Evolutionary conservation across 2,888 invertebrate genomes (phyloP).

Genomic region (Minunthozetes semirufus): DNA sequence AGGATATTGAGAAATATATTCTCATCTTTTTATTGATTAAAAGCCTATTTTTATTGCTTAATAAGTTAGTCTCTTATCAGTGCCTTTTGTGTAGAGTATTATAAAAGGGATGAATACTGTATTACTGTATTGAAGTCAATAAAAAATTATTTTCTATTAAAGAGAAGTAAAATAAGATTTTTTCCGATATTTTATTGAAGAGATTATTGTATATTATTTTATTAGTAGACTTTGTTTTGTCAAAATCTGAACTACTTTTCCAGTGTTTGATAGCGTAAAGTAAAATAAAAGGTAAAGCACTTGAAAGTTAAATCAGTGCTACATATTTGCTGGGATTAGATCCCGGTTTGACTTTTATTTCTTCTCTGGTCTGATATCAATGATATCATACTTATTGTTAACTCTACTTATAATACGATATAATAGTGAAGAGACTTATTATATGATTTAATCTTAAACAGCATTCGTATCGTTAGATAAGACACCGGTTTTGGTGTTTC

Average conservation of each 20-base stretch:
- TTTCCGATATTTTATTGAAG: slow-evolving; percentile 18
- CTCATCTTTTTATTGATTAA: too few relatives aligned
- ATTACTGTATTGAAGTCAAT: neutral
- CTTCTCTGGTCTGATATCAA: neutral
- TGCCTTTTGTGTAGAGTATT: too few relatives aligned
- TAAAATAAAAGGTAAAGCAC: slow-evolving; percentile 2
- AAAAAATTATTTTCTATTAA: neutral
- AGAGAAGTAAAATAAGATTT: neutral
- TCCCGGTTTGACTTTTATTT: neutral
- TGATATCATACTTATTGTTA: slow-evolving; percentile 7
- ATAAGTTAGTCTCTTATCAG: too few relatives aligned
- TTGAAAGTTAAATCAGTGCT: slow-evolving; percentile 20
- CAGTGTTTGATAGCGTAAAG: neutral
- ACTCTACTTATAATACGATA: neutral
- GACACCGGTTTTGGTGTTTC: neutral
- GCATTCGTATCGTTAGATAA: neutral
- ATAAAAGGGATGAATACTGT: neutral
- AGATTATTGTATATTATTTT: slow-evolving; percentile 24
- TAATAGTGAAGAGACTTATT: neutral
- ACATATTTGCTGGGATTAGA: slow-evolving; percentile 17
- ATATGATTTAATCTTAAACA: neutral
- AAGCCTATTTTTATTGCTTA: too few relatives aligned
- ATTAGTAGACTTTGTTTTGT: slow-evolving; percentile 12
- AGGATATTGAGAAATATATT: too few relatives aligned
- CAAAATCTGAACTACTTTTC: slow-evolving; percentile 17